Percentiles rank a stretch among this genome's conserved stretches.
Evolutionary conservation across 2,888 invertebrate species (phyloP).

Genomic region (Drosophila meridionalis): DNA sequence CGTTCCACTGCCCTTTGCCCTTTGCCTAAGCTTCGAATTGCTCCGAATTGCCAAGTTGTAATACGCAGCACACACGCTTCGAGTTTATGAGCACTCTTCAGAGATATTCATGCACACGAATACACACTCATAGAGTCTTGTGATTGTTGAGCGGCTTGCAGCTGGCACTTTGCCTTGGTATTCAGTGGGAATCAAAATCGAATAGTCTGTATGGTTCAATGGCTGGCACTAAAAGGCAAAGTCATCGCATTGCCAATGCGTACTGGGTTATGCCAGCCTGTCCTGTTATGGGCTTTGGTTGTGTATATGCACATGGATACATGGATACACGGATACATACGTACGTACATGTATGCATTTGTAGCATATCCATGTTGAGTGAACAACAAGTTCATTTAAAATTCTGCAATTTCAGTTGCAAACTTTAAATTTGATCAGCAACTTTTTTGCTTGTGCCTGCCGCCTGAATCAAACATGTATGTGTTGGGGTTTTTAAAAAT

Average conservation of each 20-base stretch:
- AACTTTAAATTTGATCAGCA: constrained; percentile 1
- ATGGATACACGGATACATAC: not conserved
- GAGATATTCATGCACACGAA: constrained; percentile 3
- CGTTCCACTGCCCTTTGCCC: constrained; percentile 20
- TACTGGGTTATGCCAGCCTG: constrained; percentile 3
- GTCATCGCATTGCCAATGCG: constrained; percentile 44
- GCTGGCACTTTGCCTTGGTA: constrained; percentile 47
- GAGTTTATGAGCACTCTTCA: constrained; percentile 37
- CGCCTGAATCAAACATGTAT: not conserved
- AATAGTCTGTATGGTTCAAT: constrained; percentile 21
- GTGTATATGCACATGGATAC: not conserved
- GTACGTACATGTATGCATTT: not conserved
- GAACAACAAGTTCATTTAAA: constrained; percentile 13
- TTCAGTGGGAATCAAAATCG: constrained; percentile 32
- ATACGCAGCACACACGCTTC: constrained; percentile 4
- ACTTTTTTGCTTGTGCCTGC: constrained; percentile 10
- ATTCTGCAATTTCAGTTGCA: constrained; percentile 6
- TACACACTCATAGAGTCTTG: not conserved
- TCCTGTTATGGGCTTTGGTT: not conserved
- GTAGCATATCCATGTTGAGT: not conserved
- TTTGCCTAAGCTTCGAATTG: constrained; percentile 28
- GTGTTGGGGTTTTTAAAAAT: constrained; percentile 2
- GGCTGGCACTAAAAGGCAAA: constrained; percentile 32
- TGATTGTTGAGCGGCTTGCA: constrained; percentile 27
- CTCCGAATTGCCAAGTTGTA: constrained; percentile 33